A percentile compares a stretch with the other conserved stretches of the same genome.
Conservation (phyloP, 2,113 vertebrate species). For the Tachysurus fulvidraco region DNA sequence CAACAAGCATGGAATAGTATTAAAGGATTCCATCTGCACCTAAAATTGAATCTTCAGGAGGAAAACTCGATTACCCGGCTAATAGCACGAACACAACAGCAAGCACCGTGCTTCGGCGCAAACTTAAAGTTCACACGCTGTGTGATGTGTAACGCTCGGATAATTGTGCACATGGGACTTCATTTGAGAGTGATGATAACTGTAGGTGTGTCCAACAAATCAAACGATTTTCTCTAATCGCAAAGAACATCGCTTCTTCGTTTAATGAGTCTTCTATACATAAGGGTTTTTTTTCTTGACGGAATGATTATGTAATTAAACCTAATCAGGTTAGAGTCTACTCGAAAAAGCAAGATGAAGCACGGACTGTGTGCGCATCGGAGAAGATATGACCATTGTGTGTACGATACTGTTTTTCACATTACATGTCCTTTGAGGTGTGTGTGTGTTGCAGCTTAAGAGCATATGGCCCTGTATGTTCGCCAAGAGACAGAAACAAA, state of each 20-base stretch:
- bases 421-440: slow-evolving; percentile 26
- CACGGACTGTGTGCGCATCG: no score
- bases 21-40: background rate
- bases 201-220: background rate
- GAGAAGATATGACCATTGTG: background rate
- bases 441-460: slow-evolving; percentile 35
- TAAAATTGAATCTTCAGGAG: background rate
- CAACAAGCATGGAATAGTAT: no score
- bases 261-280: background rate
- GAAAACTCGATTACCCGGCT: background rate
- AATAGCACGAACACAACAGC: background rate
- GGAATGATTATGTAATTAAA: background rate
- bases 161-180: background rate
- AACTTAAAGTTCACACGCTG: background rate
- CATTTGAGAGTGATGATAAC: background rate
- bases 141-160: background rate
- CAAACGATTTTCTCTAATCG: background rate
- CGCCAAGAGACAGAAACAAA: slow-evolving; percentile 49
- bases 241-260: background rate
- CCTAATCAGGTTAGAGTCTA: background rate
- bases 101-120: background rate
- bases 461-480: slow-evolving; percentile 71
- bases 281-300: background rate
- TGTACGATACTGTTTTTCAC: background rate
- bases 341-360: background rate